Conservation (phyloP, 2,888 invertebrate species). For the Papilio protenor region DNA sequence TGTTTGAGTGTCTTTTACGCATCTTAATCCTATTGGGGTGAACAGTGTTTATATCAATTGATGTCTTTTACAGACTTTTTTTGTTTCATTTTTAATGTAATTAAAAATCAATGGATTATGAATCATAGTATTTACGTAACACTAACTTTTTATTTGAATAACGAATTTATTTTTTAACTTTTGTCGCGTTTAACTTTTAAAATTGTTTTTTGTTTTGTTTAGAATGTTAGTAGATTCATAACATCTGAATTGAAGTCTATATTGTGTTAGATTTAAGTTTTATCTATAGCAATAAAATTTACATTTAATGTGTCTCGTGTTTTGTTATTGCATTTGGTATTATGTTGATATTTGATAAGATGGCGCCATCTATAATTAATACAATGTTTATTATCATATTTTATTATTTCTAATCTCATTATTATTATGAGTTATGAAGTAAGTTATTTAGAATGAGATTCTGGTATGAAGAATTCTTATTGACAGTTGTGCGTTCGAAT, state of each 20-base stretch:
- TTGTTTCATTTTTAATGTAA: background rate
- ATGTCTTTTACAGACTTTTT: background rate
- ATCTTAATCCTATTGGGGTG: background rate
- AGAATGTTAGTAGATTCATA: background rate
- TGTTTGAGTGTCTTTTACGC: background rate
- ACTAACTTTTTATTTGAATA: background rate
- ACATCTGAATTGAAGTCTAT: background rate
- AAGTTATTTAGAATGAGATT: background rate
- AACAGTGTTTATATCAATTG: background rate
- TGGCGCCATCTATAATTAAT: slow-evolving; percentile 20
- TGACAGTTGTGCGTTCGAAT: background rate
- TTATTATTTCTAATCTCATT: slow-evolving; percentile 11
- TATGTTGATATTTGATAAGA: slow-evolving; percentile 36
- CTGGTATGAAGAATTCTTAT: background rate
- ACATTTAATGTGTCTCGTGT: slow-evolving; percentile 37
- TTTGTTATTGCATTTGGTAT: slow-evolving; percentile 35
- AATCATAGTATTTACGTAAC: background rate
- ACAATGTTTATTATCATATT: slow-evolving; percentile 27
- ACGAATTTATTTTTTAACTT: background rate
- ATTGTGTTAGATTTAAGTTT: slow-evolving; percentile 6
- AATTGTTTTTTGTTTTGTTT: background rate
- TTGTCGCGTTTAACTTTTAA: background rate
- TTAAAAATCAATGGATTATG: background rate
- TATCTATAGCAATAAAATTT: slow-evolving; percentile 23
- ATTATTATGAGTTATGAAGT: background rate